Conservation (phyloP, 2,888 invertebrate species). For the Polymixis flavicincta region DNA sequence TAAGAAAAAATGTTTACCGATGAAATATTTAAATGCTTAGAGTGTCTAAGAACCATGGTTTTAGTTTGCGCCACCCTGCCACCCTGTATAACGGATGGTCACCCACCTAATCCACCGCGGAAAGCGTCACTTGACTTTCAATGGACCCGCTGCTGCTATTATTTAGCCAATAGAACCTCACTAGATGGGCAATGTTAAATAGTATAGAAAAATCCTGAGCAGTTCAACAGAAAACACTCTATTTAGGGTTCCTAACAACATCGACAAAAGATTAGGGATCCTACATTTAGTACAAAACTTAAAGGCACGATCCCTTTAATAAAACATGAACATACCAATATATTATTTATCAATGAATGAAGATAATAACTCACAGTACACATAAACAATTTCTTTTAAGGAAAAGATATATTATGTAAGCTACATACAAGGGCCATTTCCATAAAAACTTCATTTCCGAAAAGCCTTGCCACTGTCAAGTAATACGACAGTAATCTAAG, state of each 20-base stretch:
- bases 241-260: neutral
- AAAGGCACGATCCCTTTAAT: neutral
- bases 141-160: no score
- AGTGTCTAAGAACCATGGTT: no score
- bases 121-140: no score
- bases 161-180: no score
- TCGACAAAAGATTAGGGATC: neutral
- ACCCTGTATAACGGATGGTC: no score
- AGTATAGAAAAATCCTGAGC: neutral
- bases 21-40: no score
- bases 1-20: no score
- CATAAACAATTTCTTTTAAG: constrained; percentile 43
- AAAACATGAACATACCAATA: constrained; percentile 20
- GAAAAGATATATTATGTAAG: constrained; percentile 17
- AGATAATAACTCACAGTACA: constrained; percentile 30
- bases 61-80: no score
- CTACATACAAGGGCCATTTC: constrained; percentile 25
- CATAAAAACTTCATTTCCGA: constrained; percentile 54
- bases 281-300: neutral
- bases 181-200: neutral
- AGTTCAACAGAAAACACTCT: neutral
- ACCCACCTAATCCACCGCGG: no score
- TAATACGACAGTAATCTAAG: constrained; percentile 1
- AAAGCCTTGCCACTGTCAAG: constrained; percentile 23
- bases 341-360: constrained; percentile 26